A percentile compares a stretch with the other conserved stretches of the same genome.
These are phyloP conservation scores for Aspidiotus destructor DNA, from an alignment of 2,888 invertebrate genomes.

Conservation along the genomic window DNA sequence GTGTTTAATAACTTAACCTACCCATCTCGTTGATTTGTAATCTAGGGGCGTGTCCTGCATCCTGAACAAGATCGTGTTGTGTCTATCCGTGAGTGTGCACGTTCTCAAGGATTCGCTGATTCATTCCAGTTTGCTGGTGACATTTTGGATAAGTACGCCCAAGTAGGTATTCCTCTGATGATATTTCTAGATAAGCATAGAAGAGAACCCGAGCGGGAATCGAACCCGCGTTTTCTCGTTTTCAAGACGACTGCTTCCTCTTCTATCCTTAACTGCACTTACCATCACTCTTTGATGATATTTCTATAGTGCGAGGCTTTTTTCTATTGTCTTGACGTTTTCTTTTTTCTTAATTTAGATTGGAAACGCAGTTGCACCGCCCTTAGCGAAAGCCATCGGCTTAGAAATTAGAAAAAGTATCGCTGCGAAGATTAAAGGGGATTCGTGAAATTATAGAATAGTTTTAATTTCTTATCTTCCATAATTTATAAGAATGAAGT, in stretches of 20 bases:
- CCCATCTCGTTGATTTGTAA: not conserved
- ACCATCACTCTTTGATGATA: too few species aligned
- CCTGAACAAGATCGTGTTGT: constrained; percentile 70
- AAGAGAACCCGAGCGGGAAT: too few species aligned
- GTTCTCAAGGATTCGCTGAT: constrained; percentile 77
- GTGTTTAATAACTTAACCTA: not conserved
- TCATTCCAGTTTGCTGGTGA: constrained; percentile 63
- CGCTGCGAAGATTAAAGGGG: constrained; percentile 12
- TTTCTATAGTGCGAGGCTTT: too few species aligned
- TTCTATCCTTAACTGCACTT: not conserved
- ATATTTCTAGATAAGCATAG: too few species aligned
- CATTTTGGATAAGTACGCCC: constrained; percentile 66
- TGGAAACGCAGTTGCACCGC: constrained; percentile 82
- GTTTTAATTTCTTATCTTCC: not conserved
- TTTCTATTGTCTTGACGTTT: not conserved
- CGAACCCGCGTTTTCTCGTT: too few species aligned
- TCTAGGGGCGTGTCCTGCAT: constrained; percentile 65
- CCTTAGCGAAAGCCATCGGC: constrained; percentile 65
- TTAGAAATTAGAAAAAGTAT: constrained; percentile 54
- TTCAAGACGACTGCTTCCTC: too few species aligned
- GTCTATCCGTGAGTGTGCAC: constrained; percentile 76
- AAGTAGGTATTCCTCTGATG: constrained; percentile 40
- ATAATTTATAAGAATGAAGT: not conserved
- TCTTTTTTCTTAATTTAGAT: constrained; percentile 42
- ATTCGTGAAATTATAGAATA: constrained; percentile 13